Base-by-base conservation (phyloP, 2,113 vertebrate species). In the Neolamprologus modestus region DNA sequence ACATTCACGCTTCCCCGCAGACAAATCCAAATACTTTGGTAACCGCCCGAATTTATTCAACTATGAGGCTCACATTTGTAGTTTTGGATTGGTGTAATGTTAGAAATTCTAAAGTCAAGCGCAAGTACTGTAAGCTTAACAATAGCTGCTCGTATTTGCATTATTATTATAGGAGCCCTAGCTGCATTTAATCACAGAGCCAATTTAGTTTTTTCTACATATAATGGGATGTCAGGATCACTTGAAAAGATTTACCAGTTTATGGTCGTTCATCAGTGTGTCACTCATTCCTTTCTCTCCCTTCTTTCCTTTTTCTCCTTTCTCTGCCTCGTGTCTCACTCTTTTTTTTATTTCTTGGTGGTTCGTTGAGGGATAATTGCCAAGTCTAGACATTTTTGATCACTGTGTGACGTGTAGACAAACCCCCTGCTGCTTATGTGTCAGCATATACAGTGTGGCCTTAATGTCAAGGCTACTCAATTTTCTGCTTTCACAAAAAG, bases 371-470 rank as follows among this genome's bases (percentile, higher is more conserved):
- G 7, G 26, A 37, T 50, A 50, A 66, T 78, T 55, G n/a, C 55
- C 16, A 40, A 59, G 71, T 83, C 19, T 52, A 13, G 14, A 78
- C 68, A 26, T 87, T 84, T 76, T 88, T 91, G 85, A 93, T 87
- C 57, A 86, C 57, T 33, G 37, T 47, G 63, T 76, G 78, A 83
- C 10, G 16, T 42, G 35, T 57, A 80, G 79, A 78, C 24, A 83
- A 40, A 26, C 81, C 24, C 73, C 83, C 57, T 11, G 88, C 59
- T 82, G 83, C 83, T 66, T 37, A 68, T 31, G 33, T 88, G 73
- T 90, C 87, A 81, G 68, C 81, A 52, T 57, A 80, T 78, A 78
- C 45, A 11, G 26, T 47, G n/a, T 87, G 88, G 88, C 86, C 88
- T 88, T 76, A 89, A 76, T 61, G 85, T 88, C 76, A 52, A 4